Conservation (phyloP, 2,113 vertebrate genomes). For the Alligator sinensis region DNA sequence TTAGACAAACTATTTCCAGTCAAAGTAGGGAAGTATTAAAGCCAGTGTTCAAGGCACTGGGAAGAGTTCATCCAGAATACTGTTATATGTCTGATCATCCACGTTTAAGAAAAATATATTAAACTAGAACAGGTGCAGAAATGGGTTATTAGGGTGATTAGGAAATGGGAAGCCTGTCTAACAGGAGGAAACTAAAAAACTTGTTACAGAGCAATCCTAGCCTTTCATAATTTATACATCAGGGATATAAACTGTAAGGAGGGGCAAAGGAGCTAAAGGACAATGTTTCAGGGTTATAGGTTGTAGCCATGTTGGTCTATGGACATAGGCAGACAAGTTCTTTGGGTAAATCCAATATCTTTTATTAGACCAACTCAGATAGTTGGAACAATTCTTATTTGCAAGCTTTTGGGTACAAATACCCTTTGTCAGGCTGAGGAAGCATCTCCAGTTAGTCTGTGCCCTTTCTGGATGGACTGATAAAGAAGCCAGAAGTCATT, state of each 20-base stretch:
- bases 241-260: neutral
- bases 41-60: too few species aligned
- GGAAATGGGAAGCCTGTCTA: neutral
- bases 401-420: too few species aligned
- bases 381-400: too few species aligned
- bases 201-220: neutral
- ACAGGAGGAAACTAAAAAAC: neutral
- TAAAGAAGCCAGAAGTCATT: too few species aligned
- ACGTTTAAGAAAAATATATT: neutral
- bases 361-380: too few species aligned
- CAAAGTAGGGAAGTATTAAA: too few species aligned
- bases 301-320: neutral
- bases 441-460: too few species aligned
- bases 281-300: neutral
- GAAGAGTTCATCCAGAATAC: neutral
- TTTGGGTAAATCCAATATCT: neutral
- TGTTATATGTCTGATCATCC: neutral
- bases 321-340: neutral
- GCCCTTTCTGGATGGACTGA: too few species aligned
- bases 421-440: too few species aligned
- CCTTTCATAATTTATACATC: neutral
- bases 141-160: neutral
- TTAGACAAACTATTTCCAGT: too few species aligned
- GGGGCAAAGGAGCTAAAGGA: neutral
- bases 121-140: neutral